Evolutionary conservation across 2,113 vertebrate genomes (phyloP).

Genomic region (Dascyllus trimaculatus): DNA sequence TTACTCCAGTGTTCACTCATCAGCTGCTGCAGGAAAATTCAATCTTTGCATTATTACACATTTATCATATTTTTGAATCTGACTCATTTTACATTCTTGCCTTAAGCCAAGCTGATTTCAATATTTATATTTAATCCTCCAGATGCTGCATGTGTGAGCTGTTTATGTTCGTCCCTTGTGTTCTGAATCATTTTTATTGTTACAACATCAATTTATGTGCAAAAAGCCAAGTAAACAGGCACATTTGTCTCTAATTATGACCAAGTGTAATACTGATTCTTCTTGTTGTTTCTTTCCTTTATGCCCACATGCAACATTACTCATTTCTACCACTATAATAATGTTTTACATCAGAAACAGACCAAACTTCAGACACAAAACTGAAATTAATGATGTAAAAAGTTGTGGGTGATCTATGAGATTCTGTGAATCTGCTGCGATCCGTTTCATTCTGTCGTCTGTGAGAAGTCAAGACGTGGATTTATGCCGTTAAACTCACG

Average conservation of each 20-base stretch:
- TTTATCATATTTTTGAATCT: background rate
- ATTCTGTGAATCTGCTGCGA: background rate
- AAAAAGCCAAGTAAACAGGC: no score
- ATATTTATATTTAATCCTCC: background rate
- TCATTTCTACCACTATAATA: no score
- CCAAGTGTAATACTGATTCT: no score
- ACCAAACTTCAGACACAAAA: background rate
- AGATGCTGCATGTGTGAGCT: no score
- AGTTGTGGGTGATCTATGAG: constrained; percentile 1
- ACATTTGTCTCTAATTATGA: no score
- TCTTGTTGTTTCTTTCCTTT: no score
- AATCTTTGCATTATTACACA: background rate
- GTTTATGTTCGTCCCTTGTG: no score
- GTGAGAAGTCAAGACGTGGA: background rate
- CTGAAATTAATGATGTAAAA: background rate
- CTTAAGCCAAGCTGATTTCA: background rate
- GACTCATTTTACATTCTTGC: background rate
- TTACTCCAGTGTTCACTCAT: background rate
- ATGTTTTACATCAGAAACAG: background rate
- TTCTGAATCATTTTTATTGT: no score
- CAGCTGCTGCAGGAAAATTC: no score
- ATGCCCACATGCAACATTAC: no score
- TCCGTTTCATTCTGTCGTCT: background rate
- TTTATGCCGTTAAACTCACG: background rate
- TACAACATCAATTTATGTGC: no score